Base-by-base conservation (phyloP, 2,888 invertebrate genomes). In the Glyphotaelius pellucidus region DNA sequence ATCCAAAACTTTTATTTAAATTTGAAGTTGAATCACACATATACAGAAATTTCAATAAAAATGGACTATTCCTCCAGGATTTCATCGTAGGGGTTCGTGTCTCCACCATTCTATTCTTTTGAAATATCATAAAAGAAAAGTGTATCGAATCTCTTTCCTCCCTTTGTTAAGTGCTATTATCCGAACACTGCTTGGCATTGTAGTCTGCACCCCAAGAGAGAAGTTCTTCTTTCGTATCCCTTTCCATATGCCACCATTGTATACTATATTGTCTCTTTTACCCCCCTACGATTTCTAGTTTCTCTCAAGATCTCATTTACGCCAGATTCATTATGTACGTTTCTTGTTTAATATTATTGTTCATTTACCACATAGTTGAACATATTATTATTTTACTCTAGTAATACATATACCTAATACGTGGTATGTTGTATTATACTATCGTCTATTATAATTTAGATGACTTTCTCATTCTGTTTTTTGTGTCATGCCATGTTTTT, bases 71-170 rank as follows among this genome's bases (percentile, higher is more conserved):
- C n/a, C 7, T 9, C 3, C 2, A 38, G 85, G 38, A 85, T 85
- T 85, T 2, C 15, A 3, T 25, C 15, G 25, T 30, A 32, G 35
- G 35, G 19, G 83, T 84, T 84, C 14, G 12, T 25, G 47, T 32
- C 80, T 80, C n/a, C n/a, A 47, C 80, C 5, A 31, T 35, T 42
- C 90, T 52, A 42, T 92, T 91, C 90, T 90, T 92, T 92, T 92
- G 85, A 92, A 92, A 92, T 90, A 90, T 86, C 86, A 92, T 92
- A 92, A 92, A 92, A 90, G 91, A 90, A 91, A 92, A 92, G 92
- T 93, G 92, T 93, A 92, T 92, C 87, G 91, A 92, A 90, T 90
- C 90, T 89, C 81, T 86, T 90, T 80, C 52, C 85, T 90, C 85
- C 92, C 81, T 92, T 92, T 92, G 91, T 87, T 86, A 93, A 93